These are phyloP conservation scores for Gopherus flavomarginatus DNA, from an alignment of 2,113 vertebrate genomes.

Conservation along the genomic window DNA sequence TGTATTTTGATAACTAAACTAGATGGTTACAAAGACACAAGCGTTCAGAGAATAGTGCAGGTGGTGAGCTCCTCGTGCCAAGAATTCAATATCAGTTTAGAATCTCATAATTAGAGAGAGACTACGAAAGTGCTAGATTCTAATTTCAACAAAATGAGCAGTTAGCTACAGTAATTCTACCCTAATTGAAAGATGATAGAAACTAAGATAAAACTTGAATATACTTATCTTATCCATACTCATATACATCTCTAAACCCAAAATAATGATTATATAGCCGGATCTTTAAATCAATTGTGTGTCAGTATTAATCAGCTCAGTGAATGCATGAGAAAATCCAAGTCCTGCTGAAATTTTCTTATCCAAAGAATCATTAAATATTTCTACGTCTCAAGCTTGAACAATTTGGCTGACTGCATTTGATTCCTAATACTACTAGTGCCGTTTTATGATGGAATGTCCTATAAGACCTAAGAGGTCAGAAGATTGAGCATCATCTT, in stretches of 20 bases:
- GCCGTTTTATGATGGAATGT: neutral
- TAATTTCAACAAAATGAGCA: neutral
- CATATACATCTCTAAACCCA: neutral
- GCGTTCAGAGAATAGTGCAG: neutral
- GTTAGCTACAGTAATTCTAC: neutral
- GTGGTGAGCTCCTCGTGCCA: neutral
- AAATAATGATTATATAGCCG: neutral
- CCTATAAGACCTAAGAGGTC: neutral
- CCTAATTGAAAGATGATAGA: neutral
- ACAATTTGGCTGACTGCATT: neutral
- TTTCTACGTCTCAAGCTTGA: neutral
- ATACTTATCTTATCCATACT: neutral
- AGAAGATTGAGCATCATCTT: neutral
- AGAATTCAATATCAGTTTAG: neutral
- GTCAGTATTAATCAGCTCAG: neutral
- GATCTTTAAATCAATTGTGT: neutral
- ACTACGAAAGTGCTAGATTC: neutral
- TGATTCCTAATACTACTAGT: neutral
- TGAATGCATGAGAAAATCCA: neutral
- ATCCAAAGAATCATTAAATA: neutral
- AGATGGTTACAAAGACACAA: neutral
- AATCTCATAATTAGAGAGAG: neutral
- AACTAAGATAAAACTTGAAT: neutral
- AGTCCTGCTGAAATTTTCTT: neutral
- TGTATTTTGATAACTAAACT: neutral